Percentiles rank a stretch among this genome's conserved stretches.
phyloP scores from a whole-genome alignment of 2,888 invertebrate species.

The Acleris literana region DNA sequence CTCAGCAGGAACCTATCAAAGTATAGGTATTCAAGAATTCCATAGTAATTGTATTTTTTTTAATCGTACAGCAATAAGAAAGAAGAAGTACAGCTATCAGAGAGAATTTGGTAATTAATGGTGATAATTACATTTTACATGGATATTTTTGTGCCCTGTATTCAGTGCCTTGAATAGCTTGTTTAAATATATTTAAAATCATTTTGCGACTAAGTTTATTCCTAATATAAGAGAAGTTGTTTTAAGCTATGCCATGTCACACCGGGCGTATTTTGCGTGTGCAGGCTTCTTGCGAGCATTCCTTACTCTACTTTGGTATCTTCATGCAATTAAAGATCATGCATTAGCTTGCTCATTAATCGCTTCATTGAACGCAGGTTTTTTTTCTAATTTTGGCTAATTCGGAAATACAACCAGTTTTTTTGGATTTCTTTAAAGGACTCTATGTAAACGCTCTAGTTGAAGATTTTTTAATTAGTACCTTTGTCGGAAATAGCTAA shows the following conservation, averaged over 20 bases:
- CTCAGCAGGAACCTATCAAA: no score
- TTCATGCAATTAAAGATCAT: constrained; percentile 33
- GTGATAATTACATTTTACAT: no score
- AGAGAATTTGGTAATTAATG: no score
- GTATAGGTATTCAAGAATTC: no score
- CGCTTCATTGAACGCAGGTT: constrained; percentile 6
- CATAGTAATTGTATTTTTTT: no score
- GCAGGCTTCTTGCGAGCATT: constrained; percentile 41
- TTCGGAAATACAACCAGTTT: constrained; percentile 25
- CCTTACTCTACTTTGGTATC: constrained; percentile 26
- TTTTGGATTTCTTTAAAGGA: constrained; percentile 6
- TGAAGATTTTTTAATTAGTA: constrained; percentile 26
- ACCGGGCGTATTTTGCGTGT: constrained; percentile 56
- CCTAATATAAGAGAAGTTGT: constrained; percentile 1
- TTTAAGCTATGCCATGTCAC: constrained; percentile 46
- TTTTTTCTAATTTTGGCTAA: constrained; percentile 17
- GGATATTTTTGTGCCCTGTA: no score
- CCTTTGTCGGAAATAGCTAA: constrained; percentile 22
- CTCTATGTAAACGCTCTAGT: constrained; percentile 4
- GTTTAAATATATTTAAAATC: background rate
- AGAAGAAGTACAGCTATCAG: no score
- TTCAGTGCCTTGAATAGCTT: background rate
- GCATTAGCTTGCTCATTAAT: constrained; percentile 40
- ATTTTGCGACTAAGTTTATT: background rate
- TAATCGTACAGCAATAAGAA: no score